Evolutionary conservation across 1,140 invertebrate species (phyloP).

Genomic region (Limonius californicus): DNA sequence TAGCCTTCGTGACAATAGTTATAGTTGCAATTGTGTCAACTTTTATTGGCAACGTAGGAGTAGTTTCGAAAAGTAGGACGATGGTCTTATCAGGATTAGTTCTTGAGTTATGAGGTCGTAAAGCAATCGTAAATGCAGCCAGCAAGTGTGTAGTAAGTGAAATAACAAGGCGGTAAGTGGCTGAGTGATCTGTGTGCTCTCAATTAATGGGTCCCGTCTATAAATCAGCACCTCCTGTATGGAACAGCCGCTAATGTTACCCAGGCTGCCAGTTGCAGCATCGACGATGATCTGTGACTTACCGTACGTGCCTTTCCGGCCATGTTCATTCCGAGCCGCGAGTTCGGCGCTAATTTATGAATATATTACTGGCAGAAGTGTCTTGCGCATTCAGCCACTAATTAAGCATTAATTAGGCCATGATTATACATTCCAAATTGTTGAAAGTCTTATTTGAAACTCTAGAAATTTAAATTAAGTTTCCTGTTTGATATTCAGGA

Average conservation of each 20-base stretch:
- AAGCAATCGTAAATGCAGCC: neutral
- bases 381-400: constrained; percentile 9
- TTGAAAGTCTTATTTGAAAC: constrained; percentile 10
- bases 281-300: constrained; percentile 12
- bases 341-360: constrained; percentile 3
- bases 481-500: constrained; percentile 12
- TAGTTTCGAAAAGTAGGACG: no score
- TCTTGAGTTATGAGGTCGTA: neutral
- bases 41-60: no score
- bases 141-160: neutral
- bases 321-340: constrained; percentile 1
- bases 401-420: constrained; percentile 12
- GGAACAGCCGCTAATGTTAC: constrained; percentile 13
- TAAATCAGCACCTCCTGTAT: constrained; percentile 12
- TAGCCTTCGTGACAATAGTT: no score
- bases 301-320: constrained; percentile 1
- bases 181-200: constrained; percentile 10
- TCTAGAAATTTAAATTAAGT: constrained; percentile 13
- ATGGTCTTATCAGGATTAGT: neutral
- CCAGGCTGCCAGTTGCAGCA: constrained; percentile 6
- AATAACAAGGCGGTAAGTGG: constrained; percentile 9
- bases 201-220: constrained; percentile 5
- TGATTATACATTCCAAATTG: constrained; percentile 15
- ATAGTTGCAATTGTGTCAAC: no score
- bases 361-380: neutral